These are phyloP conservation scores for Salpingus planirostris DNA, from an alignment of 2,888 invertebrate species.

Conservation along the genomic window DNA sequence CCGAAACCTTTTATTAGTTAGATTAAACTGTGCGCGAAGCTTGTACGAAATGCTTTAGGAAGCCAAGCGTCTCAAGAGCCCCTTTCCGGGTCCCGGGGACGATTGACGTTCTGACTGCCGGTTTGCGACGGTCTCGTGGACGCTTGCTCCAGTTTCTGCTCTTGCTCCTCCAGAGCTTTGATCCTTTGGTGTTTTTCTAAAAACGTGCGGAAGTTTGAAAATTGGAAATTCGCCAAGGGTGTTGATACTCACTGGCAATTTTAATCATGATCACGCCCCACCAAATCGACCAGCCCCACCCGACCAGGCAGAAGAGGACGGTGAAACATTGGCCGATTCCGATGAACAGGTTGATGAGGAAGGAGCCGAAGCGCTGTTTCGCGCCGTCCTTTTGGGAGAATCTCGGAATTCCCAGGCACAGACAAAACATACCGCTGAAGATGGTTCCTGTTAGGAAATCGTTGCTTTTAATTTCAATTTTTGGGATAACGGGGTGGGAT, in stretches of 20 bases:
- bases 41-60: too few species aligned
- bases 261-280: slow-evolving; percentile 93
- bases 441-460: slow-evolving; percentile 61
- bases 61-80: too few species aligned
- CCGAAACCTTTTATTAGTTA: too few species aligned
- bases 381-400: slow-evolving; percentile 74
- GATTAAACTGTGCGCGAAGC: too few species aligned
- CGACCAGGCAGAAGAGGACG: slow-evolving; percentile 86
- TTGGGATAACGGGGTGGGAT: too few species aligned
- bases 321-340: slow-evolving; percentile 87
- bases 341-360: slow-evolving; percentile 78
- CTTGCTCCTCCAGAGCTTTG: slow-evolving; percentile 45
- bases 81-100: too few species aligned
- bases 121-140: slow-evolving; percentile 33
- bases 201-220: too few species aligned
- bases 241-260: slow-evolving; percentile 71
- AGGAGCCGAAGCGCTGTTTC: slow-evolving; percentile 66
- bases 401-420: slow-evolving; percentile 82
- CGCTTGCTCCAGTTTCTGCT: slow-evolving; percentile 11
- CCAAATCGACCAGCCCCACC: slow-evolving; percentile 98
- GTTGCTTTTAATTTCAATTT: background rate
- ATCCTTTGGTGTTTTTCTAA: slow-evolving; percentile 58
- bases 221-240: too few species aligned
- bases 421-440: slow-evolving; percentile 77
- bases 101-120: slow-evolving; percentile 19